phyloP scores from a whole-genome alignment of 1,140 invertebrate genomes.

The Potamilus streckersoni region DNA sequence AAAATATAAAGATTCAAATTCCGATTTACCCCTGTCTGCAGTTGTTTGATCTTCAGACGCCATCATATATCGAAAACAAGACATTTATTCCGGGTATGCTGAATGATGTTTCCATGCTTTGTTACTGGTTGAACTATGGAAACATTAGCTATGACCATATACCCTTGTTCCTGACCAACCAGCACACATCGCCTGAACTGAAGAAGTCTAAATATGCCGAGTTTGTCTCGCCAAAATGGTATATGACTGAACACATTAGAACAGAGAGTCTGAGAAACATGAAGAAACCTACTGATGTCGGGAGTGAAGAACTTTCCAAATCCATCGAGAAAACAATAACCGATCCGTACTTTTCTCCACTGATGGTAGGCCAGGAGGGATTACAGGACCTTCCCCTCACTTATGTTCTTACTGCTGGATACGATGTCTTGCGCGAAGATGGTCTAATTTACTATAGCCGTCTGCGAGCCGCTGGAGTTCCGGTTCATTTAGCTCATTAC shows the following conservation, averaged over 20 bases:
- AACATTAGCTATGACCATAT: slow-evolving; percentile 44
- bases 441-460: slow-evolving; percentile 49
- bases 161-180: slow-evolving; percentile 44
- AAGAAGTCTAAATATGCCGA: slow-evolving; percentile 48
- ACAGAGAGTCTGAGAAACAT: slow-evolving; percentile 34
- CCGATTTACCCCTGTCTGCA: slow-evolving; percentile 60
- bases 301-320: slow-evolving; percentile 38
- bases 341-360: slow-evolving; percentile 48
- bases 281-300: slow-evolving; percentile 41
- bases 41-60: slow-evolving; percentile 54
- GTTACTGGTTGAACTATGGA: slow-evolving; percentile 48
- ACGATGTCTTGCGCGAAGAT: slow-evolving; percentile 56
- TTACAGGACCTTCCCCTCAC: slow-evolving; percentile 40
- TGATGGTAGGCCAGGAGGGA: slow-evolving; percentile 44
- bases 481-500: slow-evolving; percentile 49
- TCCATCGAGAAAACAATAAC: slow-evolving; percentile 40
- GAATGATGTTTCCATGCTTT: slow-evolving; percentile 42
- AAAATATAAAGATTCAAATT: slow-evolving; percentile 49
- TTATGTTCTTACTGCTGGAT: slow-evolving; percentile 52
- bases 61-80: slow-evolving; percentile 55
- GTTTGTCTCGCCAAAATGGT: slow-evolving; percentile 37
- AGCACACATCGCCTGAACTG: slow-evolving; percentile 45
- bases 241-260: slow-evolving; percentile 48
- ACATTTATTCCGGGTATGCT: slow-evolving; percentile 46
- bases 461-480: slow-evolving; percentile 42